These are phyloP conservation scores for Thalassoma bifasciatum DNA, from an alignment of 2,113 vertebrate species.

Conservation along the genomic window DNA sequence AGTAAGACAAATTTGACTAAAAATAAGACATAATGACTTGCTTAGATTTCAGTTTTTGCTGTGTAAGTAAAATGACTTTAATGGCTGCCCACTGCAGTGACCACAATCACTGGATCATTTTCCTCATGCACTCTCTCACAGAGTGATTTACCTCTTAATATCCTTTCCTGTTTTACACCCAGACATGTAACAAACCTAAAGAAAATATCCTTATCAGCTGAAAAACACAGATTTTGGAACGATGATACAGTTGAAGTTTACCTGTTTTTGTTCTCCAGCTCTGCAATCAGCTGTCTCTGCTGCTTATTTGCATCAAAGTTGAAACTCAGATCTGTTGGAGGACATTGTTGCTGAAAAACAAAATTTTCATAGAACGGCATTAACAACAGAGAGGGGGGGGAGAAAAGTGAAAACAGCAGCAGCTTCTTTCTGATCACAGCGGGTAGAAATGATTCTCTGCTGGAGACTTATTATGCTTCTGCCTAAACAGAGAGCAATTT, in stretches of 20 bases:
- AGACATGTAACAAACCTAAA: too few species aligned
- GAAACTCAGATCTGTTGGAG: slow-evolving; percentile 89
- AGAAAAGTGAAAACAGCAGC: slow-evolving; percentile 28
- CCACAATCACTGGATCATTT: too few species aligned
- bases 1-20: too few species aligned
- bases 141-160: too few species aligned
- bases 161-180: too few species aligned
- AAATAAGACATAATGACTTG: too few species aligned
- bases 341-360: slow-evolving; percentile 87
- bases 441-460: slow-evolving; percentile 21
- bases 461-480: slow-evolving; percentile 35
- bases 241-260: slow-evolving; percentile 44
- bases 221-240: neutral
- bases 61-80: too few species aligned
- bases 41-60: too few species aligned
- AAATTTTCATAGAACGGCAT: slow-evolving; percentile 37
- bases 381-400: slow-evolving; percentile 8
- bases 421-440: slow-evolving; percentile 20
- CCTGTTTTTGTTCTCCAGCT: slow-evolving; percentile 98
- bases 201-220: too few species aligned
- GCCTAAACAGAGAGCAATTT: slow-evolving; percentile 21
- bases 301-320: slow-evolving; percentile 96
- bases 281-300: slow-evolving; percentile 95
- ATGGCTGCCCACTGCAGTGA: too few species aligned
- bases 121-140: too few species aligned